Evolutionary conservation across 2,113 vertebrate genomes (phyloP).

Genomic region (Melanotaenia duboulayi): DNA sequence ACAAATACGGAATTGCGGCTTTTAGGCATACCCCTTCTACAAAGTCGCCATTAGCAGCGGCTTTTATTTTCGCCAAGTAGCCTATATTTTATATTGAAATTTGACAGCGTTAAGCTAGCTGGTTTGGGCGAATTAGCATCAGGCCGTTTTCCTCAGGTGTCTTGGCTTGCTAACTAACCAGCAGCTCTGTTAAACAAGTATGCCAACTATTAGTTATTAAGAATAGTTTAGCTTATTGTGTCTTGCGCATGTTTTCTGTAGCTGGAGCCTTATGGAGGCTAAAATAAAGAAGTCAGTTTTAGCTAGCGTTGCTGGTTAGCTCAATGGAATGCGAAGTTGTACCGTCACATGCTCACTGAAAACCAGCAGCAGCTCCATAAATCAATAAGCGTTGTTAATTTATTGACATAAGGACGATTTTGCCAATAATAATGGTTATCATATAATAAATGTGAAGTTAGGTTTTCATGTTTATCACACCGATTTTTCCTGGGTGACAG

Average conservation of each 20-base stretch:
- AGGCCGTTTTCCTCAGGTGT: conserved; percentile 55
- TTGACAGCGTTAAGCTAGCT: conserved; percentile 47
- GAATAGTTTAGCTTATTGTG: not conserved
- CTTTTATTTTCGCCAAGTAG: not conserved
- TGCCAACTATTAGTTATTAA: not conserved
- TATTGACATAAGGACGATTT: not conserved
- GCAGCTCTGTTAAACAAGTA: not conserved
- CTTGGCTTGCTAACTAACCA: not conserved
- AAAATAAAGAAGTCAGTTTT: not conserved
- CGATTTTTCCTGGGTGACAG: not conserved
- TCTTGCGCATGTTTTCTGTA: not conserved
- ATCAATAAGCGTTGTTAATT: not conserved
- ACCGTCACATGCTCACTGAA: conserved; percentile 13
- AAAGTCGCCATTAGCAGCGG: too few species aligned
- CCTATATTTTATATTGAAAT: not conserved
- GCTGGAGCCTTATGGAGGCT: not conserved
- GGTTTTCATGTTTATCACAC: not conserved
- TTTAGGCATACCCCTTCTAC: not conserved
- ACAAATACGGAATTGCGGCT: not conserved
- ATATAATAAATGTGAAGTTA: not conserved
- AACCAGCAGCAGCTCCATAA: not conserved
- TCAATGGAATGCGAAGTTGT: conserved; percentile 15
- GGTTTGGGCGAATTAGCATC: conserved; percentile 39
- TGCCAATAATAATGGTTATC: not conserved
- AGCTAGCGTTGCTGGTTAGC: conserved; percentile 18